Evolutionary conservation across 2,888 invertebrate genomes (phyloP).

Genomic region (Choreutis nemorana): DNA sequence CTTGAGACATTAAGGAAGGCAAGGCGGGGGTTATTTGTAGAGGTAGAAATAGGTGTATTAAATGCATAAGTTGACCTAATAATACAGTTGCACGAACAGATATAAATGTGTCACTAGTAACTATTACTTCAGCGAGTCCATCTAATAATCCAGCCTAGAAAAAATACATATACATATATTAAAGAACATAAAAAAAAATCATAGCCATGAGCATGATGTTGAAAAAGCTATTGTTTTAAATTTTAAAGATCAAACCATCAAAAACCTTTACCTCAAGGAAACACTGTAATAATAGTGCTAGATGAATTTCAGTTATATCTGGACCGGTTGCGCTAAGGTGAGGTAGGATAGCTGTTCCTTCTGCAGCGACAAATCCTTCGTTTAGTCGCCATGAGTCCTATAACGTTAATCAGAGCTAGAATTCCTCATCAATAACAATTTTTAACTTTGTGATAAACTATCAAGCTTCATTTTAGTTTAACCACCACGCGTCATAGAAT

Average conservation of each 20-base stretch:
- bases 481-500: no score
- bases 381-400: slow-evolving; percentile 86
- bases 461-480: no score
- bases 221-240: slow-evolving; percentile 3
- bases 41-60: slow-evolving; percentile 86
- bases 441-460: background rate
- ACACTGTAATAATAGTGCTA: slow-evolving; percentile 86
- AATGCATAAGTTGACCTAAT: slow-evolving; percentile 86
- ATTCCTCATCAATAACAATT: slow-evolving; percentile 6
- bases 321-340: slow-evolving; percentile 86
- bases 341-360: slow-evolving; percentile 86
- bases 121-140: slow-evolving; percentile 91
- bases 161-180: no score
- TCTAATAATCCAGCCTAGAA: slow-evolving; percentile 79
- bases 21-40: slow-evolving; percentile 87
- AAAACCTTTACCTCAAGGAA: slow-evolving; percentile 73
- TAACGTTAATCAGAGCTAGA: slow-evolving; percentile 4
- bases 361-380: slow-evolving; percentile 95
- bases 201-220: no score
- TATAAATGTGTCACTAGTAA: slow-evolving; percentile 87
- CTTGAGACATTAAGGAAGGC: slow-evolving; percentile 82
- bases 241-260: slow-evolving; percentile 1
- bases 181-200: background rate
- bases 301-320: slow-evolving; percentile 91
- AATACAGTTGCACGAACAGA: slow-evolving; percentile 92